phyloP scores from a whole-genome alignment of 2,888 invertebrate species.

The Pyrrhia umbra region DNA sequence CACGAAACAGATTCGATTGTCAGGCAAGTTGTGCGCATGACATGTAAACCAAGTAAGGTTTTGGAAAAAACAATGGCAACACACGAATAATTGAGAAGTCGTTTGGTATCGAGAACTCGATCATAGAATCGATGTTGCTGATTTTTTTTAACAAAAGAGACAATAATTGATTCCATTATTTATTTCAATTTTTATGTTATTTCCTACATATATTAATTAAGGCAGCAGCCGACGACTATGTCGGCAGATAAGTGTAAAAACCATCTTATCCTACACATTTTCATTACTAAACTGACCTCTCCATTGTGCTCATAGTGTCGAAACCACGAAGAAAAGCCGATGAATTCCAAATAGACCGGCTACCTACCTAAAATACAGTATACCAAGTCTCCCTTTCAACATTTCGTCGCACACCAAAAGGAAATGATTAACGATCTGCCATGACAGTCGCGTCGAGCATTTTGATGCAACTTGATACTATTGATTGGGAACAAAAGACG shows the following conservation, averaged over 20 bases:
- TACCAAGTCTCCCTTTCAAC: constrained; percentile 21
- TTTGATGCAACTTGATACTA: constrained; percentile 77
- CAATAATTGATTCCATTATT: too few species aligned
- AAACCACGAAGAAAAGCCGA: not conserved
- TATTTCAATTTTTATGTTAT: too few species aligned
- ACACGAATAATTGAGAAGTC: constrained; percentile 3
- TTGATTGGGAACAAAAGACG: constrained; percentile 72
- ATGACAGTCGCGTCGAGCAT: constrained; percentile 71
- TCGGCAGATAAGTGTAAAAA: too few species aligned
- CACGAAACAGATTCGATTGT: constrained; percentile 24
- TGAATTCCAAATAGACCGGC: constrained; percentile 32
- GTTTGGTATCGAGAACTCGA: constrained; percentile 11
- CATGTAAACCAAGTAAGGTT: constrained; percentile 15
- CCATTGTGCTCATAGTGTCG: not conserved
- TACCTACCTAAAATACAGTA: constrained; percentile 11
- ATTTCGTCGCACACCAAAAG: constrained; percentile 56
- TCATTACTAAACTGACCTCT: not conserved
- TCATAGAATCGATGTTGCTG: not conserved
- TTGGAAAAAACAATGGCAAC: constrained; percentile 34
- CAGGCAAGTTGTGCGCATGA: constrained; percentile 16
- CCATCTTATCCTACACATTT: not conserved
- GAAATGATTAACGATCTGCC: constrained; percentile 78
- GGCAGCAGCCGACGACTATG: too few species aligned
- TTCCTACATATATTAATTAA: too few species aligned
- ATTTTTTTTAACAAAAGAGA: not conserved